Base-by-base conservation (phyloP, 2,888 invertebrate species). In the Drosophila kanekoi region DNA sequence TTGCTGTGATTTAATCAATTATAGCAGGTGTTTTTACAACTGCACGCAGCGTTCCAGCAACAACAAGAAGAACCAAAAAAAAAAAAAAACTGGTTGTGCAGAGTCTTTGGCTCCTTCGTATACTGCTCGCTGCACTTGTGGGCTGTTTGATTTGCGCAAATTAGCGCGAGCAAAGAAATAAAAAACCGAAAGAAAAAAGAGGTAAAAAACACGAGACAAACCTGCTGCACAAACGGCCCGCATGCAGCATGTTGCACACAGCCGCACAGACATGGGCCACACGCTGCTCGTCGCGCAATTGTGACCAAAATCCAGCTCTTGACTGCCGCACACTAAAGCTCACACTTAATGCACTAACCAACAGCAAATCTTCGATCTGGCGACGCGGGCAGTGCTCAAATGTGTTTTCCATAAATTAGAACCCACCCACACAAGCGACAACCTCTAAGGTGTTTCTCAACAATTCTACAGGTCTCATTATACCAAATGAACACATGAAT, bases 1-100 rank as follows among this genome's bases (percentile, higher is more conserved):
- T 86, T 81, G 80, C 81, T 47, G 73, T 73, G 86, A 86, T 88
- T 84, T 88, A 86, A 86, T 88, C 86, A 88, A 86, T 88, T 86
- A 81, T 81, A 88, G 86, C 86, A 86, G 86, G 86, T 86, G 88
- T 86, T 81, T 86, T 86, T 75, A 78, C 81, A 79, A 87, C 82
- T 70, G 68, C 87, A 81, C 79, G 81, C 78, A 81, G 59, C 44
- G 56, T 28, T 28, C 40, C 63, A 47, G 33, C 44, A 63, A 32
- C 58, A 35, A 23, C 49, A 41, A 14, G 10, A 37, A 60, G 23
- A 38, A 44, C 13, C 3, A 43, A n/a, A 16, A 61, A 41, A 52
- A 43, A n/a, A 16, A 61, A 41, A 52, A 85, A 87, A 83, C 87
- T 74, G 73, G 79, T 80, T 80, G 49, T 51, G n/a, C 33, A 5